Evolutionary conservation across 1,140 invertebrate species (phyloP).

Genomic region (Drosophila lini): DNA sequence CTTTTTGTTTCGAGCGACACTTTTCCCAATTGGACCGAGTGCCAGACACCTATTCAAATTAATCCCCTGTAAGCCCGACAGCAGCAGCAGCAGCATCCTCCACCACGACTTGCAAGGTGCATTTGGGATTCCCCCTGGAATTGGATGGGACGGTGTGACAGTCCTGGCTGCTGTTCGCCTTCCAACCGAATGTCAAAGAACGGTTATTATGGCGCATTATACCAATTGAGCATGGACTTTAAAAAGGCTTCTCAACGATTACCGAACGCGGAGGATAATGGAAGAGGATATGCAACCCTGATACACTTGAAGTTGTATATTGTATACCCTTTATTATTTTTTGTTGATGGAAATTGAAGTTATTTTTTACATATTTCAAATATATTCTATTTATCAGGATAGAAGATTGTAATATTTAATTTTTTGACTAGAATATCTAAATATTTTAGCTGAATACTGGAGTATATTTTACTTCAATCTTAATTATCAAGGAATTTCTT

Average conservation of each 20-base stretch:
- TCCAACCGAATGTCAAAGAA: constrained; percentile 40
- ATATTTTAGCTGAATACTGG: no score
- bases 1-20: constrained; percentile 66
- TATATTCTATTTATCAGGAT: not conserved
- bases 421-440: no score
- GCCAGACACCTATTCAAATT: constrained; percentile 75
- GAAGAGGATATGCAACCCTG: constrained; percentile 6
- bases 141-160: constrained; percentile 33
- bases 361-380: not conserved
- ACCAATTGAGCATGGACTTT: constrained; percentile 51
- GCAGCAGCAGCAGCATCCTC: constrained; percentile 9
- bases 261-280: constrained; percentile 55
- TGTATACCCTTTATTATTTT: not conserved
- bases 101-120: constrained; percentile 20
- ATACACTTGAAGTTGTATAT: not conserved
- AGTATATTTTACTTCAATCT: no score
- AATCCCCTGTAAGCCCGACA: constrained; percentile 74
- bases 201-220: constrained; percentile 60
- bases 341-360: not conserved
- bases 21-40: constrained; percentile 67
- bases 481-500: no score
- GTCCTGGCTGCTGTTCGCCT: constrained; percentile 23
- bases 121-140: constrained; percentile 3
- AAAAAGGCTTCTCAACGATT: constrained; percentile 54
- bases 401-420: not conserved